Evolutionary conservation across 1,140 invertebrate genomes (phyloP).

Genomic region (Dolichoris vasculosae): DNA sequence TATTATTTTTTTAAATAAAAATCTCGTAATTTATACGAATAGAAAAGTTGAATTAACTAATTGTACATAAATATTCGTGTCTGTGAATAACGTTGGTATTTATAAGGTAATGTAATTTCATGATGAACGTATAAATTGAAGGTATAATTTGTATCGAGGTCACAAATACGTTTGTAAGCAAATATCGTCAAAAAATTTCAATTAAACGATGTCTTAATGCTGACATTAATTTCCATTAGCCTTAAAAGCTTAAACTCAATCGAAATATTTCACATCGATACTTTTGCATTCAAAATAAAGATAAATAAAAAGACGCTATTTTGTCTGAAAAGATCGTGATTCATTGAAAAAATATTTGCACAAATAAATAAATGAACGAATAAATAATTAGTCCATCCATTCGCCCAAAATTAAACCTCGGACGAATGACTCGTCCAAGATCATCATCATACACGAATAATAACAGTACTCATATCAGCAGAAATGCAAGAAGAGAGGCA

Average conservation of each 20-base stretch:
- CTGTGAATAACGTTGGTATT: no score
- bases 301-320: no score
- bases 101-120: no score
- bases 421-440: background rate
- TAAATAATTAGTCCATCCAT: background rate
- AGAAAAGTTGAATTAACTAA: no score
- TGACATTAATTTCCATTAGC: background rate
- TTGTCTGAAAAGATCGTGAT: background rate
- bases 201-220: background rate
- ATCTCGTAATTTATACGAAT: no score
- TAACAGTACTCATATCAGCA: background rate
- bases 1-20: no score
- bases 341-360: background rate
- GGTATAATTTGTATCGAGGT: no score
- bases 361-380: background rate
- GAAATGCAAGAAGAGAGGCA: slow-evolving; percentile 14
- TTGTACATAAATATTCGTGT: no score
- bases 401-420: background rate
- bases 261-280: background rate
- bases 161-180: background rate
- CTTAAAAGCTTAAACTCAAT: background rate
- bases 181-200: background rate
- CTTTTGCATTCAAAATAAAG: background rate
- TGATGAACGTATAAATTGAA: no score
- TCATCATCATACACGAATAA: background rate